Evolutionary conservation across 1,140 invertebrate genomes (phyloP).

Genomic region (Anagrus nilaparvatae): DNA sequence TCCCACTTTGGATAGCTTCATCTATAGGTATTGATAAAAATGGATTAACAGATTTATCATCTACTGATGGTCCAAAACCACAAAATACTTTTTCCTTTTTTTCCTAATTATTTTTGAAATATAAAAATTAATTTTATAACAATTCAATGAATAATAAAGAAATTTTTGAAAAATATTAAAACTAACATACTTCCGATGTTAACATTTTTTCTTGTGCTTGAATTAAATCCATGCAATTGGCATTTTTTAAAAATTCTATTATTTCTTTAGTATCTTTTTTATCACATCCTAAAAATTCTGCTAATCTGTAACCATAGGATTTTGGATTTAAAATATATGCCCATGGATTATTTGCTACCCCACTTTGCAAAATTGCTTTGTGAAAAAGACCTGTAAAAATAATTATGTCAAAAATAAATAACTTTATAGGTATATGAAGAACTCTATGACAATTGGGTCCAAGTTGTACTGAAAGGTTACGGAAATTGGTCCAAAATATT

Average conservation of each 20-base stretch:
- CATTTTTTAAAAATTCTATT: slow-evolving; percentile 18
- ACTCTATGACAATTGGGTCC: too few species aligned
- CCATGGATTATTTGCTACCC: not conserved
- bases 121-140: too few species aligned
- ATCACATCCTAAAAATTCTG: not conserved
- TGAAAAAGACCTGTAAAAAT: not conserved
- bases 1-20: slow-evolving; percentile 30
- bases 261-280: not conserved
- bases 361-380: slow-evolving; percentile 2
- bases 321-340: not conserved
- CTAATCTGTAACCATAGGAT: not conserved
- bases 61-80: slow-evolving; percentile 25
- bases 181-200: not conserved
- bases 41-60: slow-evolving; percentile 28
- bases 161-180: not conserved
- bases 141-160: too few species aligned
- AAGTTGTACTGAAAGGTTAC: too few species aligned
- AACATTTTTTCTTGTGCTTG: slow-evolving; percentile 1
- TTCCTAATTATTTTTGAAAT: too few species aligned
- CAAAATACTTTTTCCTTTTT: slow-evolving; percentile 10
- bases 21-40: slow-evolving; percentile 34
- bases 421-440: too few species aligned
- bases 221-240: slow-evolving; percentile 21
- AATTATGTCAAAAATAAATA: too few species aligned
- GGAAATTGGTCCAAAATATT: too few species aligned